Percentiles rank a stretch among this genome's conserved stretches.
Evolutionary conservation across 2,797 vertebrate genomes (phyloP).

Genomic region (Phalanger gymnotis): DNA sequence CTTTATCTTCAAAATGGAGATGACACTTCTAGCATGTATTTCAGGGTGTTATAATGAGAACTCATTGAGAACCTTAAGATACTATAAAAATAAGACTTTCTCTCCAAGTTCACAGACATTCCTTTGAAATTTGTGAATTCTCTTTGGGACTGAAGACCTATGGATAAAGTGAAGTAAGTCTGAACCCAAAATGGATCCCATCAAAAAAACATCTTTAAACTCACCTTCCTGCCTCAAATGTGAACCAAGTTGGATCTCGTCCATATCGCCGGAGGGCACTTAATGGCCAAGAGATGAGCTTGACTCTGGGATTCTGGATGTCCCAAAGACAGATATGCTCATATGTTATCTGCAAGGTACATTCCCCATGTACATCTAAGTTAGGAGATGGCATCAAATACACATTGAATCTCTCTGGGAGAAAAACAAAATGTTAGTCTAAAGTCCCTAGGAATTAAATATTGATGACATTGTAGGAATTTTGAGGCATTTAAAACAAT

Average conservation of each 20-base stretch:
- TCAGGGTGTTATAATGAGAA: neutral
- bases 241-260: conserved; percentile 89
- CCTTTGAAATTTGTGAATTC: fast-evolving
- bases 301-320: conserved; percentile 88
- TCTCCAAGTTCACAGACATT: neutral
- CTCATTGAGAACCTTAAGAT: neutral
- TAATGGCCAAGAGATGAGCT: conserved; percentile 89
- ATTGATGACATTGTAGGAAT: conserved; percentile 80
- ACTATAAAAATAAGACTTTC: neutral
- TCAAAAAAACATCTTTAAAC: conserved; percentile 49
- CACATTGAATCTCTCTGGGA: conserved; percentile 92
- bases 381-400: conserved; percentile 92
- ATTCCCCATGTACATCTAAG: conserved; percentile 91
- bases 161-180: neutral
- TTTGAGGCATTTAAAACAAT: conserved; percentile 67
- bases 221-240: conserved; percentile 91
- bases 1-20: neutral
- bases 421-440: conserved; percentile 88
- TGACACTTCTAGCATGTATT: neutral
- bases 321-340: conserved; percentile 91
- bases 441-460: conserved; percentile 83
- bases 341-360: conserved; percentile 90
- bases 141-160: neutral
- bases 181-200: neutral
- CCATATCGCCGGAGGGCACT: conserved; percentile 89